phyloP scores from a whole-genome alignment of 1,140 invertebrate species.

The Tachypleus tridentatus region DNA sequence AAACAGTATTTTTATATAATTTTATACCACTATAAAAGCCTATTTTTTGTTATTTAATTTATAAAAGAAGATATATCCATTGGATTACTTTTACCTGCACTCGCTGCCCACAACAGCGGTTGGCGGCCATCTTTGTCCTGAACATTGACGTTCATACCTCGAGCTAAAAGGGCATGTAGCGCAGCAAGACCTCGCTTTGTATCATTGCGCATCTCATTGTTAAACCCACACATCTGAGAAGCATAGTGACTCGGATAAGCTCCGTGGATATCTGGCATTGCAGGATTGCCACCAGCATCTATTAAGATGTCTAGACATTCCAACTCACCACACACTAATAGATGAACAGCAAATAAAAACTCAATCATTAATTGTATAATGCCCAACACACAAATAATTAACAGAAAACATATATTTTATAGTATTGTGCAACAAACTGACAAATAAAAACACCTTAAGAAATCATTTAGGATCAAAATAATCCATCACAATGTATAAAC shows the following conservation, averaged over 20 bases:
- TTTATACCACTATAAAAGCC: no score
- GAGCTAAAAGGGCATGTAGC: slow-evolving; percentile 19
- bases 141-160: slow-evolving; percentile 62
- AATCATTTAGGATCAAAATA: no score
- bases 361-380: no score
- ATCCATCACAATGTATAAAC: no score
- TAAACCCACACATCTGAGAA: slow-evolving; percentile 82
- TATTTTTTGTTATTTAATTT: no score
- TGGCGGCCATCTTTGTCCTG: slow-evolving; percentile 81
- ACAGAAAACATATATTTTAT: no score
- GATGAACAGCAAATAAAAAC: no score
- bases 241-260: slow-evolving; percentile 95
- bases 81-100: slow-evolving; percentile 50
- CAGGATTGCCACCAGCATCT: slow-evolving; percentile 64
- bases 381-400: no score
- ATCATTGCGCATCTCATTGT: slow-evolving; percentile 48
- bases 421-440: no score
- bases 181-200: slow-evolving; percentile 20
- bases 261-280: slow-evolving; percentile 79
- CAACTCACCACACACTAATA: slow-evolving; percentile 72
- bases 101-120: slow-evolving; percentile 91
- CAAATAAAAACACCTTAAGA: no score
- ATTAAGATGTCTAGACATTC: slow-evolving; percentile 73
- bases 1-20: no score
- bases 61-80: no score